Conservation (phyloP, 2,888 invertebrate genomes). For the Platycheirus rosarum region DNA sequence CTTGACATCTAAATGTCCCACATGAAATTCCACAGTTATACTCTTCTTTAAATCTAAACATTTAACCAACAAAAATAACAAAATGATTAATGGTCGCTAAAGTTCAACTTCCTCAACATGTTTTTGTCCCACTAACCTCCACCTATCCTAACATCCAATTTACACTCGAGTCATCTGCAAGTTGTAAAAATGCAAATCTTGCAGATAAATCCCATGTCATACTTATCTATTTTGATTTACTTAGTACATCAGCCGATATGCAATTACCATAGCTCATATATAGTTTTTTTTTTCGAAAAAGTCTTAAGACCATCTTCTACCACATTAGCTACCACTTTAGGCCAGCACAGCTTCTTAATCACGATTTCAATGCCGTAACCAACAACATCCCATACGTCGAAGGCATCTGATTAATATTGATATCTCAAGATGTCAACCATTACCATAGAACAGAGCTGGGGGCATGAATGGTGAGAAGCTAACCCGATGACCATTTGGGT, state of each 20-base stretch:
- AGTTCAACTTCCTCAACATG: constrained; percentile 72
- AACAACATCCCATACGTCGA: constrained; percentile 40
- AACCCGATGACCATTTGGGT: constrained; percentile 48
- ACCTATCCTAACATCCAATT: constrained; percentile 68
- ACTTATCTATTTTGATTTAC: constrained; percentile 63
- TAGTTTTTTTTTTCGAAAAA: constrained; percentile 12
- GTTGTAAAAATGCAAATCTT: constrained; percentile 52
- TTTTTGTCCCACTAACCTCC: constrained; percentile 69
- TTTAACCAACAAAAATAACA: constrained; percentile 36
- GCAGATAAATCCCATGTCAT: constrained; percentile 53
- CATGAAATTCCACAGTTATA: constrained; percentile 36
- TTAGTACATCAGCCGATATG: constrained; percentile 63
- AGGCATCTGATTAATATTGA: constrained; percentile 65
- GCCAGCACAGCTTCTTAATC: constrained; percentile 28
- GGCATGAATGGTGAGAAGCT: constrained; percentile 44
- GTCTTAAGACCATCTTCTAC: constrained; percentile 19
- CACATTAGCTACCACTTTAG: background rate
- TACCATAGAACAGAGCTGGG: constrained; percentile 44
- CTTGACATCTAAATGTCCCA: constrained; percentile 44
- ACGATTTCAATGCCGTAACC: constrained; percentile 48
- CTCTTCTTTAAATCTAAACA: background rate
- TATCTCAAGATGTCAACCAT: constrained; percentile 70
- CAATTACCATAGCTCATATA: constrained; percentile 65
- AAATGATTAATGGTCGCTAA: constrained; percentile 67
- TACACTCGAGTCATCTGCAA: constrained; percentile 59